phyloP scores from a whole-genome alignment of 2,113 vertebrate species.

The Cinclus cinclus region DNA sequence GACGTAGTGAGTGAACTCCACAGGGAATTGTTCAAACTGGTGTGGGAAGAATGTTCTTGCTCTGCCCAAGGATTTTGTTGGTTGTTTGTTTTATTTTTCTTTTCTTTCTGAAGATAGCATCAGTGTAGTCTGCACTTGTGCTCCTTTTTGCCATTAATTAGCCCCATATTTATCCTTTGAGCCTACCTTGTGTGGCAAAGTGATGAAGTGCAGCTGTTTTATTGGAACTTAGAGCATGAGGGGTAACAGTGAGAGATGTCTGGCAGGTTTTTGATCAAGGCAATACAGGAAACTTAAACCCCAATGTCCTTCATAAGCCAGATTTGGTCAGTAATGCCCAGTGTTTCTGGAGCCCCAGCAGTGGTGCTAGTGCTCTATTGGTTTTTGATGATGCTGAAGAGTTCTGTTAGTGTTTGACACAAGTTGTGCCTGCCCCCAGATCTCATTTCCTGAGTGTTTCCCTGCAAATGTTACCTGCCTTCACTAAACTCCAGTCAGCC shows the following conservation, averaged over 20 bases:
- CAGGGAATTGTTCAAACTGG: neutral
- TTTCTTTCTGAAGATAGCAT: neutral
- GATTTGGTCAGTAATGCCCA: neutral
- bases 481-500: neutral
- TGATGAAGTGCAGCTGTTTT: neutral
- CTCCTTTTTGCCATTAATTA: neutral
- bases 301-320: too few relatives aligned
- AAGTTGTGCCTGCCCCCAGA: neutral
- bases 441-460: neutral
- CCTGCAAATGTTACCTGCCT: neutral
- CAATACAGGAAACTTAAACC: neutral
- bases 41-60: neutral
- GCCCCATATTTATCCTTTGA: neutral
- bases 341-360: neutral
- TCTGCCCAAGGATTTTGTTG: neutral
- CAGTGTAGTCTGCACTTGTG: neutral
- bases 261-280: neutral
- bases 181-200: neutral
- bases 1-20: rapidly evolving
- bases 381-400: neutral
- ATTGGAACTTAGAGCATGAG: neutral
- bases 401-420: neutral
- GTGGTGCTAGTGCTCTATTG: neutral
- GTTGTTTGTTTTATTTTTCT: too few relatives aligned
- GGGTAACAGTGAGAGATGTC: too few relatives aligned